Evolutionary conservation across 92 coral and sea anemone genomes (phyloP).

Genomic region (Porites lobata): DNA sequence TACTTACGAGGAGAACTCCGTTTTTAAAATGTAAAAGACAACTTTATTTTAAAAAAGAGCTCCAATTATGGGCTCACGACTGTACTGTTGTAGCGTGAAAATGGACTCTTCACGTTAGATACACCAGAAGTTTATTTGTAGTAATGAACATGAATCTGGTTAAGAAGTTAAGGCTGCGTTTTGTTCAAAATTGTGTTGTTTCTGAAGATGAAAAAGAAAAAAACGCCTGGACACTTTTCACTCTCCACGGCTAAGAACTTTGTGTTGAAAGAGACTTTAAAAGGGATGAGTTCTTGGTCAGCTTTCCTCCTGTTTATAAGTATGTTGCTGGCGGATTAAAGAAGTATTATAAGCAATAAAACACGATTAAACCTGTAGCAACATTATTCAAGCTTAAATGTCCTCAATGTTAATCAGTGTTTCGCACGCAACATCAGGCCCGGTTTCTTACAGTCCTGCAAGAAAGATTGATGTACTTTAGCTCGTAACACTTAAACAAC

Average conservation of each 20-base stretch:
- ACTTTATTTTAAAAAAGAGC: not conserved
- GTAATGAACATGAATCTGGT: not conserved
- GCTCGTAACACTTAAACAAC: not conserved
- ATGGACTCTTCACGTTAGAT: not conserved
- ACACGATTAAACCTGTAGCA: not conserved
- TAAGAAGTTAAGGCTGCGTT: not conserved
- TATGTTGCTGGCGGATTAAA: not conserved
- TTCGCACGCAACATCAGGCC: not conserved
- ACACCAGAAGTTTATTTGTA: not conserved
- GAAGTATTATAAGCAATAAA: not conserved
- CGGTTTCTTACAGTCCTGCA: not conserved
- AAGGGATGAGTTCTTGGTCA: not conserved
- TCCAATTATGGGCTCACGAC: not conserved
- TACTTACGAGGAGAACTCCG: not conserved
- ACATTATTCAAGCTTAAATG: not conserved
- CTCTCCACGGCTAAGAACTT: not conserved
- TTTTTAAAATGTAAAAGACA: conserved; percentile 12
- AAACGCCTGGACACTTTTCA: not conserved
- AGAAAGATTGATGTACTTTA: not conserved
- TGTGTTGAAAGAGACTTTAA: not conserved
- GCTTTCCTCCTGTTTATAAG: not conserved
- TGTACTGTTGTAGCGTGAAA: not conserved
- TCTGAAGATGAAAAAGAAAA: not conserved
- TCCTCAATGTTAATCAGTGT: not conserved
- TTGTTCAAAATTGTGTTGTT: not conserved